Evolutionary conservation across 2,797 vertebrate species (phyloP), one percentile per base, ranked within the genome.

Genomic region (Apogon talboti): DNA sequence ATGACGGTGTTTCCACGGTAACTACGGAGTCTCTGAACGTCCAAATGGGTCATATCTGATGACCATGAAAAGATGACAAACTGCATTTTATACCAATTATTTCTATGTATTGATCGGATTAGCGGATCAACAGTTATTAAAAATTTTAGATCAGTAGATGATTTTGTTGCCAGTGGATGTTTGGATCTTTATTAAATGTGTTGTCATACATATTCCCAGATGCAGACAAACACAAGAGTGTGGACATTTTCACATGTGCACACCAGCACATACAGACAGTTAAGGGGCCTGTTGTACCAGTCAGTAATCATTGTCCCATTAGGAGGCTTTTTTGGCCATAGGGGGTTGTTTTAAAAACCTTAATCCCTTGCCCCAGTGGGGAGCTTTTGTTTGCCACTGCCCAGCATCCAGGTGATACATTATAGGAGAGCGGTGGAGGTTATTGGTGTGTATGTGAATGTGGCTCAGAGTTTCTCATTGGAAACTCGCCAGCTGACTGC

Each of bases 371-470:
- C 83, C 75, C 45, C 79, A 83, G 82, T 18, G 9, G 84, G 85
- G 69, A 52, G 56, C 65, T 83, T 75, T 74, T 65, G 66, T 71
- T 84, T 82, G 74, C 74, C 69, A 79, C 71, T 69, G 81, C 77
- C 80, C 81, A 81, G 64, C 55, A 44, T 80, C 74, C 87, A 91
- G 90, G 84, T 92, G 87, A 92, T 84, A 84, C 51, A 82, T 82
- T 84, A 78, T 65, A 73, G 57, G 44, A 77, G 61, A 71, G 71
- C 80, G 74, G 68, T 67, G 73, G 45, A 74, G 68, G 68, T 58
- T 72, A 40, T 76, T 78, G 64, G 40, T 51, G 44, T 45, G 33
- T 46, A 45, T 66, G 73, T 63, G 71, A 65, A 64, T 79, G 51
- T 80, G 71, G 66, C 79, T 78, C 61, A 61, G 57, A 81, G 76